These are phyloP conservation scores for Volucella inanis DNA, from an alignment of 2,888 invertebrate genomes.

Conservation along the genomic window DNA sequence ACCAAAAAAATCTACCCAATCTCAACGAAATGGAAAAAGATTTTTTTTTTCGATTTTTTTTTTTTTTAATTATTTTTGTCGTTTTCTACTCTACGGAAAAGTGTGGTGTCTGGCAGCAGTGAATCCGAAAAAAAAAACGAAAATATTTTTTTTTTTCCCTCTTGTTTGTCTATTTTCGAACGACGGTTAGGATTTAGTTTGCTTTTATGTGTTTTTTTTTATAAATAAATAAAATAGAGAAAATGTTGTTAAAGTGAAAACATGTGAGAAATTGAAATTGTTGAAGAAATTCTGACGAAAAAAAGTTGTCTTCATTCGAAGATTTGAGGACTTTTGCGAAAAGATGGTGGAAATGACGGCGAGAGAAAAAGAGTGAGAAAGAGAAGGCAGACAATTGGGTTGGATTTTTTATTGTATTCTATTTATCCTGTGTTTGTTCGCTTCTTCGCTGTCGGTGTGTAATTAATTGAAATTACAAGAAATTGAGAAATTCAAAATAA, in stretches of 20 bases:
- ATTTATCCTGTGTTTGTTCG: slow-evolving; percentile 51
- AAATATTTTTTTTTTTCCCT: slow-evolving; percentile 20
- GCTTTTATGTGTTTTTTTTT: slow-evolving; percentile 24
- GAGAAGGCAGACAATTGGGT: slow-evolving; percentile 72
- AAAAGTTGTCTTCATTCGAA: slow-evolving; percentile 38
- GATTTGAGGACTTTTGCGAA: slow-evolving; percentile 65
- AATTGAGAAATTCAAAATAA: slow-evolving; percentile 48
- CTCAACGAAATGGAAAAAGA: slow-evolving; percentile 32
- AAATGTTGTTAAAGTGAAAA: slow-evolving; percentile 11
- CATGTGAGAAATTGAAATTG: slow-evolving; percentile 16
- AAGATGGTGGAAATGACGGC: slow-evolving; percentile 74
- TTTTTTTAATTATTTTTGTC: not conserved
- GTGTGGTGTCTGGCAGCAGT: slow-evolving; percentile 67
- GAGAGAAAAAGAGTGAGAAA: slow-evolving; percentile 64
- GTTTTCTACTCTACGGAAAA: slow-evolving; percentile 27
- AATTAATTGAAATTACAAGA: slow-evolving; percentile 70
- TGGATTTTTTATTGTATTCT: slow-evolving; percentile 46
- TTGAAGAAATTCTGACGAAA: slow-evolving; percentile 14
- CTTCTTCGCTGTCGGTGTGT: slow-evolving; percentile 49
- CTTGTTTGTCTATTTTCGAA: slow-evolving; percentile 15
- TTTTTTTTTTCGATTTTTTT: slow-evolving; percentile 32
- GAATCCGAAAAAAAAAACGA: slow-evolving; percentile 6
- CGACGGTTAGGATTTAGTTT: slow-evolving; percentile 50
- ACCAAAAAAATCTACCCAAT: slow-evolving; percentile 38
- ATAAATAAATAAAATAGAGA: not conserved